A percentile compares a stretch with the other conserved stretches of the same genome.
Evolutionary conservation across 2,113 vertebrate genomes (phyloP).

Genomic region (Noturus placidus): DNA sequence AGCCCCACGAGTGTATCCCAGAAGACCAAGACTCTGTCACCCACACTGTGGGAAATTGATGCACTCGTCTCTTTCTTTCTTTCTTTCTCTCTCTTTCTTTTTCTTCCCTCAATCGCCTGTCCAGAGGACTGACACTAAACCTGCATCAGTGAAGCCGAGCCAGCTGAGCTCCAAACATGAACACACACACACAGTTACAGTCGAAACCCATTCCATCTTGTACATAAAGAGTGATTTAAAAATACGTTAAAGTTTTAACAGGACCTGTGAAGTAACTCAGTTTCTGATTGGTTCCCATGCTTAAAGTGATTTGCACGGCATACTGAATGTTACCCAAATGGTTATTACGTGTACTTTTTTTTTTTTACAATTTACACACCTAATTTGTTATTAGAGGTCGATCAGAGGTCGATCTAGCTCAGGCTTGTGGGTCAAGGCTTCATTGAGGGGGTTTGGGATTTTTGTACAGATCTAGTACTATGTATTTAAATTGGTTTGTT

Average conservation of each 20-base stretch:
- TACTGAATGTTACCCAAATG: constrained; percentile 1
- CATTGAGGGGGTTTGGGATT: constrained; percentile 65
- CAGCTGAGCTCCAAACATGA: constrained; percentile 51
- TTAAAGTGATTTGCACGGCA: constrained; percentile 3
- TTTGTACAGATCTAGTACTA: constrained; percentile 78
- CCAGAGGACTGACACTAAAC: constrained; percentile 61
- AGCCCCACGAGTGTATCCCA: constrained; percentile 81
- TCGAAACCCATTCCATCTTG: constrained; percentile 3
- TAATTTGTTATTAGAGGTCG: constrained; percentile 55
- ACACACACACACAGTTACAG: neutral
- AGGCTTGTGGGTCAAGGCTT: constrained; percentile 56
- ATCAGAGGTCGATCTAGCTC: constrained; percentile 58
- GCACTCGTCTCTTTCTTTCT: neutral
- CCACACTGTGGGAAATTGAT: constrained; percentile 61
- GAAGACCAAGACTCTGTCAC: constrained; percentile 61
- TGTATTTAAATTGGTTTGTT: constrained; percentile 70
- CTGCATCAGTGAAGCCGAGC: constrained; percentile 64
- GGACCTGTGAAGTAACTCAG: neutral
- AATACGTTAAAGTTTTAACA: neutral
- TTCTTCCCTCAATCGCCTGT: constrained; percentile 27
- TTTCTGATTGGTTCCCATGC: constrained; percentile 22
- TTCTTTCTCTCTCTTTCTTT: neutral
- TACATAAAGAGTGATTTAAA: constrained; percentile 27
- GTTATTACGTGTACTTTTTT: constrained; percentile 29
- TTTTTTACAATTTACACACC: constrained; percentile 33